A percentile compares a stretch with the other conserved stretches of the same genome.
These are phyloP conservation scores for Actinia tenebrosa DNA, from an alignment of 64 coral and sea anemone genomes.

Conservation along the genomic window DNA sequence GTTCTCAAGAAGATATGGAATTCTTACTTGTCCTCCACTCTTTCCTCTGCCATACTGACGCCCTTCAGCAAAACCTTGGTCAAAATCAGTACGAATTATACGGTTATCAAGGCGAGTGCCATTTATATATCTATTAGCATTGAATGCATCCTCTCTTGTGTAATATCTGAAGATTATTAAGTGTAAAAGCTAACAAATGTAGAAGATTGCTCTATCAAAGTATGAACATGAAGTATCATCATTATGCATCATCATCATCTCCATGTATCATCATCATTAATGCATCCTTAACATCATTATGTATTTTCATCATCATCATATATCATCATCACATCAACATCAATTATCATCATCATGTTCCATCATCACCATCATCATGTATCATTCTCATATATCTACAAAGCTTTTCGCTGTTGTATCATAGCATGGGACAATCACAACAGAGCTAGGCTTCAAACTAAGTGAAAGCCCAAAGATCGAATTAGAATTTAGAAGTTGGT, in stretches of 20 bases:
- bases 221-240: not conserved
- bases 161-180: conserved; percentile 53
- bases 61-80: conserved; percentile 86
- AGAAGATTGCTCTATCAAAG: not conserved
- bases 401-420: too few relatives aligned
- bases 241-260: not conserved
- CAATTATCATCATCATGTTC: too few relatives aligned
- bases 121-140: conserved; percentile 91
- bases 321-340: too few relatives aligned
- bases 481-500: too few relatives aligned
- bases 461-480: too few relatives aligned
- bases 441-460: too few relatives aligned
- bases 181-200: conserved; percentile 22
- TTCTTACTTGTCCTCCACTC: conserved; percentile 76
- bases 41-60: conserved; percentile 90
- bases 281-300: not conserved
- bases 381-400: not conserved
- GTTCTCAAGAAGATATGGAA: not conserved
- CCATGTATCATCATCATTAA: not conserved
- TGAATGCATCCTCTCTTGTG: conserved; percentile 74
- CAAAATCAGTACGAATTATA: conserved; percentile 89
- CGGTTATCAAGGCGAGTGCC: conserved; percentile 91
- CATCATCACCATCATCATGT: not conserved
- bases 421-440: too few relatives aligned
- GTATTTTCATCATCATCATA: too few relatives aligned